Evolutionary conservation across 2,113 vertebrate genomes (phyloP).

Genomic region (Isichthys henryi): DNA sequence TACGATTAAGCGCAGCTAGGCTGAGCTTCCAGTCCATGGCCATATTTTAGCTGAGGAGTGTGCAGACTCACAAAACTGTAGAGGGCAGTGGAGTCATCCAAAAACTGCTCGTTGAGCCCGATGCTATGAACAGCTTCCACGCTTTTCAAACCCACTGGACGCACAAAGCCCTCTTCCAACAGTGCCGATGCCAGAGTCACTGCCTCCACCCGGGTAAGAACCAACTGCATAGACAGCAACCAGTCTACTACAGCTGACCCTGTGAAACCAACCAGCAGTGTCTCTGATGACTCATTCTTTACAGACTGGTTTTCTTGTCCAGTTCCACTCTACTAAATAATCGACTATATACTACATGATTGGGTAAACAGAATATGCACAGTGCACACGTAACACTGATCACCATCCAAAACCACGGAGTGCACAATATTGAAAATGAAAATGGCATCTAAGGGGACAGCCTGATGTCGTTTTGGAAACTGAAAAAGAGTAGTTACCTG

Average conservation of each 20-base stretch:
- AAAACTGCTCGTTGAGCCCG: constrained; percentile 71
- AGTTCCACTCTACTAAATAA: not conserved
- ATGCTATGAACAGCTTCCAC: constrained; percentile 63
- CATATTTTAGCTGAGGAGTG: not conserved
- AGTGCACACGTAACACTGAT: not conserved
- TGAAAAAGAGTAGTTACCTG: constrained; percentile 57
- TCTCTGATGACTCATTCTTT: not conserved
- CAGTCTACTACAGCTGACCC: constrained; percentile 86
- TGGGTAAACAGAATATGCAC: not conserved
- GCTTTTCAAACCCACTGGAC: constrained; percentile 71
- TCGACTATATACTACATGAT: not conserved
- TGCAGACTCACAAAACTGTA: constrained; percentile 79
- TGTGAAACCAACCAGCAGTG: constrained; percentile 39
- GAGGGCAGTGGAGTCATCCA: constrained; percentile 81
- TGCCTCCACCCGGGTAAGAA: constrained; percentile 71
- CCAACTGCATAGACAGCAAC: constrained; percentile 76
- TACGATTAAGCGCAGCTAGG: not conserved
- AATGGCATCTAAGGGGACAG: not conserved
- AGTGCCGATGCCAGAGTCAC: constrained; percentile 79
- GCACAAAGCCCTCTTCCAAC: constrained; percentile 77
- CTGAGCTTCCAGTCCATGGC: not conserved
- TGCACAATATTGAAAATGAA: not conserved
- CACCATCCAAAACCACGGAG: not conserved
- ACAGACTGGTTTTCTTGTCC: not conserved
- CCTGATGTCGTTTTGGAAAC: not conserved